A percentile compares a stretch with the other conserved stretches of the same genome.
phyloP scores from a whole-genome alignment of 2,113 vertebrate genomes.

The Ceratotherium simum region DNA sequence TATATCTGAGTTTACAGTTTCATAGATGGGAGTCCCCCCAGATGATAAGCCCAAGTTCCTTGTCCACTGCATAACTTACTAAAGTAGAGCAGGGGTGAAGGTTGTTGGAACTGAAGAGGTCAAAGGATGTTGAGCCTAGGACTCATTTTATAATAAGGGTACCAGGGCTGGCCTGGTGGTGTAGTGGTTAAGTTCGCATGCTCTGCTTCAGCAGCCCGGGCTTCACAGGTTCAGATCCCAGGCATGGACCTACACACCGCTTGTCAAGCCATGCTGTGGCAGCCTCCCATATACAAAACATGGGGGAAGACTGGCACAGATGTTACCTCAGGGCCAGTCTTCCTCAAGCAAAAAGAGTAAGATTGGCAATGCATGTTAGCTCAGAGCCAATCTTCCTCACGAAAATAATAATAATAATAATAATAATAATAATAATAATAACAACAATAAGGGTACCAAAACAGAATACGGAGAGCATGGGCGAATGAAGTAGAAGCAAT shows the following conservation, averaged over 20 bases:
- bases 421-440: neutral
- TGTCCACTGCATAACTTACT: neutral
- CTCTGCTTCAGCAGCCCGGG: too few species aligned
- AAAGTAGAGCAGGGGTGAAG: neutral
- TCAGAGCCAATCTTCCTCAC: too few species aligned
- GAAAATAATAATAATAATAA: too few species aligned
- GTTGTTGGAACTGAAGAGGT: neutral
- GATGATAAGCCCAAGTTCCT: neutral
- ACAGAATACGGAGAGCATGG: neutral
- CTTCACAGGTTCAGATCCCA: too few species aligned
- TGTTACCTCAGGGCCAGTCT: too few species aligned
- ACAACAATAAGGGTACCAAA: neutral
- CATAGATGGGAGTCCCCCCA: neutral
- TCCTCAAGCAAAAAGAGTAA: too few species aligned
- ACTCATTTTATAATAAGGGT: neutral
- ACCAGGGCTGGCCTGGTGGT: neutral
- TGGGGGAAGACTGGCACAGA: too few species aligned
- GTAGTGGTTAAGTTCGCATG: too few species aligned
- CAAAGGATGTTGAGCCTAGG: neutral
- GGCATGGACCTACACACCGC: too few species aligned
- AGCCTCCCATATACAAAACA: too few species aligned
- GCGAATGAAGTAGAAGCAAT: neutral
- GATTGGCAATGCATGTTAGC: too few species aligned
- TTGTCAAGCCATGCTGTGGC: too few species aligned
- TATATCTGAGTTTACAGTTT: neutral